Percentiles rank a stretch among this genome's conserved stretches.
These are phyloP conservation scores for Pyrgus malvae DNA, from an alignment of 2,888 invertebrate genomes.

Conservation along the genomic window DNA sequence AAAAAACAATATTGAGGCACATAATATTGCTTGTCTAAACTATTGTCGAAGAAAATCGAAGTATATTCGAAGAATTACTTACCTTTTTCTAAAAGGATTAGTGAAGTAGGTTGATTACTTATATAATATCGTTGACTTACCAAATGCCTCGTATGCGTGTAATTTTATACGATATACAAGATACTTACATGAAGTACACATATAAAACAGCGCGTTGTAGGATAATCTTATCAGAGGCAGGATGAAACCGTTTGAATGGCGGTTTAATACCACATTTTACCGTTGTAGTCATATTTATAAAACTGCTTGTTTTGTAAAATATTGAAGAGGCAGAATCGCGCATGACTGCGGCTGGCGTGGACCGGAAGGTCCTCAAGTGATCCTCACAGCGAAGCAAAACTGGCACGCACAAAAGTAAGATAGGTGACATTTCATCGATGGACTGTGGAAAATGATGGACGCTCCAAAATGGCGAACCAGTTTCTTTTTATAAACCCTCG, in stretches of 20 bases:
- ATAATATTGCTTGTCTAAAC: no score
- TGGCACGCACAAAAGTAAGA: no score
- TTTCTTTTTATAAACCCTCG: no score
- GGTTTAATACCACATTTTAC: background rate
- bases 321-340: background rate
- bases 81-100: background rate
- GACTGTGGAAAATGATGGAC: no score
- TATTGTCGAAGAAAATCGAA: no score
- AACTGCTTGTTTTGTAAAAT: background rate
- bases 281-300: background rate
- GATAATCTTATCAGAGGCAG: constrained; percentile 58
- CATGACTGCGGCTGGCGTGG: no score
- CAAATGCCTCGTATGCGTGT: background rate
- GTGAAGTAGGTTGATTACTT: constrained; percentile 17
- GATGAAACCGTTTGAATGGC: constrained; percentile 40
- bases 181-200: background rate
- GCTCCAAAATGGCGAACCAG: no score
- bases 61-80: no score
- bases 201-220: constrained; percentile 34
- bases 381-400: no score
- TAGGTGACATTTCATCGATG: no score
- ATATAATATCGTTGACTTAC: constrained; percentile 11
- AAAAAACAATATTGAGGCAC: no score
- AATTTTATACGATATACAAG: background rate
- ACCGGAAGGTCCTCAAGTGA: no score